Conservation (phyloP, 2,113 vertebrate genomes). For the Sisor rabdophorus region DNA sequence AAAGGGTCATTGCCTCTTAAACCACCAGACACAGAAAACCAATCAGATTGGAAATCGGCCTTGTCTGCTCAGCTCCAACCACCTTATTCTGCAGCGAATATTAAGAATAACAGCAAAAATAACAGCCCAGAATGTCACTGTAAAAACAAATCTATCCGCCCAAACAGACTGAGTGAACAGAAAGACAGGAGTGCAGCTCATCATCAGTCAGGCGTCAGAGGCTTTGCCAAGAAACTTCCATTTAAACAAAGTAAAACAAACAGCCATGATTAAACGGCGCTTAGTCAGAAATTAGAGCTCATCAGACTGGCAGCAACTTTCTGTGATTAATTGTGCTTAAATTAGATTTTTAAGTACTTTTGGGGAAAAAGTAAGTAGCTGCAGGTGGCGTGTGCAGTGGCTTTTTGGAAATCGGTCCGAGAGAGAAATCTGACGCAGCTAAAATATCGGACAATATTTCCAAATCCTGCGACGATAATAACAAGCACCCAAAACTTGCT, state of each 20-base stretch:
- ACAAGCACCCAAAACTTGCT: not conserved
- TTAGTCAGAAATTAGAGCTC: conserved; percentile 3
- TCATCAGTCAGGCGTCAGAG: conserved; percentile 1
- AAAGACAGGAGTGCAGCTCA: not conserved
- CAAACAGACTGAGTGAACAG: not conserved
- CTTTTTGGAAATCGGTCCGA: conserved; percentile 28
- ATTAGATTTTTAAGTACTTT: conserved; percentile 29
- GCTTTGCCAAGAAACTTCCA: not conserved
- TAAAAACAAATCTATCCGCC: not conserved
- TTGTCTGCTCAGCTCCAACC: not conserved
- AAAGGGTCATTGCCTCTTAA: conserved; percentile 57
- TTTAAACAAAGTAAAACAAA: not conserved
- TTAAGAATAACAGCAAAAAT: not conserved
- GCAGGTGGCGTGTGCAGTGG: conserved; percentile 32
- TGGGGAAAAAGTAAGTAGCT: not conserved
- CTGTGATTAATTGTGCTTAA: conserved; percentile 18
- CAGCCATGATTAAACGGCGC: not conserved
- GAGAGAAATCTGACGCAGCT: conserved; percentile 4
- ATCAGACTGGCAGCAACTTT: conserved; percentile 3
- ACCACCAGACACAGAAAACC: conserved; percentile 51
- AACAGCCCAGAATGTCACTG: not conserved
- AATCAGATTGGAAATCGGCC: conserved; percentile 51
- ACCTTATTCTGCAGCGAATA: not conserved
- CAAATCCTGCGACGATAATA: not conserved
- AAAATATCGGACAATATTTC: not conserved